Evolutionary conservation across 2,888 invertebrate species (phyloP).

Genomic region (Lepidocyrtinus sp.): DNA sequence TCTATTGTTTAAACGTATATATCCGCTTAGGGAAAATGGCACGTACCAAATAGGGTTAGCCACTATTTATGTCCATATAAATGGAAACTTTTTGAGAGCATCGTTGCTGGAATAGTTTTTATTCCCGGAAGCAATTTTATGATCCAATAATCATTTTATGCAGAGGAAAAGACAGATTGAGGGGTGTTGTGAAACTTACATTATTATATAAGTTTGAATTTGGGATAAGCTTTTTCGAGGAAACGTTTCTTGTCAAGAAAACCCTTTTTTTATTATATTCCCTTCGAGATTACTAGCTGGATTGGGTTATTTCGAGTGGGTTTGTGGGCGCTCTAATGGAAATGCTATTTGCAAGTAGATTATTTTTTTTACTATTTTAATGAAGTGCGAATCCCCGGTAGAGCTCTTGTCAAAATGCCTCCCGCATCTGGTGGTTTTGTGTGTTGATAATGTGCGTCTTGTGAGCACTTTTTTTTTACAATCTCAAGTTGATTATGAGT

Average conservation of each 20-base stretch:
- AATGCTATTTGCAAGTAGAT: slow-evolving; percentile 13
- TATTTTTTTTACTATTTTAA: slow-evolving; percentile 2
- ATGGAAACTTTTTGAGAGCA: no score
- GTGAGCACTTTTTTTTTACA: slow-evolving; percentile 50
- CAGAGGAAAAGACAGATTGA: not conserved
- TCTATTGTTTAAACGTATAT: no score
- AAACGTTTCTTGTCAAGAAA: no score
- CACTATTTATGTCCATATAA: no score
- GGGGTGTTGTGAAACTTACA: slow-evolving; percentile 33
- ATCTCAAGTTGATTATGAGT: slow-evolving; percentile 27
- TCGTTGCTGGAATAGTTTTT: slow-evolving; percentile 32
- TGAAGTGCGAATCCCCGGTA: slow-evolving; percentile 52
- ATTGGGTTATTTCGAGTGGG: slow-evolving; percentile 13
- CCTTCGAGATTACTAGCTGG: not conserved
- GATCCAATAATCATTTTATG: slow-evolving; percentile 48
- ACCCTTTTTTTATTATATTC: slow-evolving; percentile 33
- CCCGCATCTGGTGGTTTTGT: not conserved
- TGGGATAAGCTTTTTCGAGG: no score
- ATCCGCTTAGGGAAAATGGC: slow-evolving; percentile 5
- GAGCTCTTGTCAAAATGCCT: slow-evolving; percentile 21
- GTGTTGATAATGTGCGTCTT: slow-evolving; percentile 48
- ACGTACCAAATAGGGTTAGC: not conserved
- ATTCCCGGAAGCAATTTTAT: slow-evolving; percentile 62
- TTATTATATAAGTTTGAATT: not conserved
- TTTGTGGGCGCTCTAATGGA: slow-evolving; percentile 18